Base-by-base conservation (phyloP, 2,797 vertebrate genomes). In the Australoheros facetus region DNA sequence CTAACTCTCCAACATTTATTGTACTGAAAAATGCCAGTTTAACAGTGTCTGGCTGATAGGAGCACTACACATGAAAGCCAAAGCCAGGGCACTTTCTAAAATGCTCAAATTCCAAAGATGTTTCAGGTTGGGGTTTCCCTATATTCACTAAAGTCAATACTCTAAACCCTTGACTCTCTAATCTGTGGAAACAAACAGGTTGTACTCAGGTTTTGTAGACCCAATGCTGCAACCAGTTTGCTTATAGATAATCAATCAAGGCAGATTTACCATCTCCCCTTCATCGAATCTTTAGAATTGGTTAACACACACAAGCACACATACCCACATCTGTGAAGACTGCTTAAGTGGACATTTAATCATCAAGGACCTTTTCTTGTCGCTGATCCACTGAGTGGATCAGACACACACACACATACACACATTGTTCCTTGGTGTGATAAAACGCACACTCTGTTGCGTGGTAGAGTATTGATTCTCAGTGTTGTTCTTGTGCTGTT, bases 341-440 rank as follows among this genome's bases (percentile, higher is more conserved):
- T 85, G 71, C 73, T 88, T 91, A 91, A 92, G 86, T 88, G 86
- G 89, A 88, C 91, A 71, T 94, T 93, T 84, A 91, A 91, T 93
- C 91, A 92, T 90, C 77, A 83, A 88, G 83, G 84, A 89, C 88
- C 85, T 92, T 92, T 93, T 89, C 81, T 66, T 82, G 71, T 73
- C 77, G 60, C 71, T 85, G 80, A 76, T 88, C 73, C 80, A 78
- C 51, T 80, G 82, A 90, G 75, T 88, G 62, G 56, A 58, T 76
- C 73, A 51, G 13, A 74, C 71, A 85, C 72, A 54, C 71, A 64
- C n/a, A 54, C 26, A 30, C n/a, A n/a, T n/a, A 56, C 51, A 11
- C 45, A 56, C 59, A 56, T 74, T 6, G 55, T 75, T 72, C 30
- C 32, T 55, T 9, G 3, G 77, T 66, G 64, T 78, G 54, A 39